phyloP scores from a whole-genome alignment of 1,140 invertebrate genomes.

The Bombus superbus region DNA sequence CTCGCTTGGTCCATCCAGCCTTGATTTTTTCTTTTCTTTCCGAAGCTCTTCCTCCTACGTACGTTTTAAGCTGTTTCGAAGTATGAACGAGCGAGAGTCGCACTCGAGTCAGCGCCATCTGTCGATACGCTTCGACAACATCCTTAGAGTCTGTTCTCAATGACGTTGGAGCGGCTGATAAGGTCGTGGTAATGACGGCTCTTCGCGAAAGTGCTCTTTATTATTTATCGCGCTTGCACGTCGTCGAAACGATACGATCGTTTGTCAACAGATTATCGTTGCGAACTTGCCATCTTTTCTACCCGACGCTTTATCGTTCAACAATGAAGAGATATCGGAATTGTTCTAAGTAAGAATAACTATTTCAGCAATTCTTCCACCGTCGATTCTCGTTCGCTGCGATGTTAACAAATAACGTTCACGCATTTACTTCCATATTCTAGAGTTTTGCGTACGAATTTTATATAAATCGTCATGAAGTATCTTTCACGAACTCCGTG shows the following conservation, averaged over 20 bases:
- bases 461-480: too few relatives aligned
- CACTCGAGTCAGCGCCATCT: slow-evolving; percentile 36
- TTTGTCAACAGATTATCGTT: neutral
- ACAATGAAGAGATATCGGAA: neutral
- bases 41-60: neutral
- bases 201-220: neutral
- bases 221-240: slow-evolving; percentile 24
- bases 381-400: neutral
- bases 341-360: neutral
- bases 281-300: neutral
- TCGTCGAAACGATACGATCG: slow-evolving; percentile 1
- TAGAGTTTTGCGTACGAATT: too few relatives aligned
- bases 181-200: slow-evolving; percentile 19
- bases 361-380: neutral
- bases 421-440: too few relatives aligned
- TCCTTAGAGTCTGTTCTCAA: slow-evolving; percentile 15
- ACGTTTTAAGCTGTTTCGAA: neutral
- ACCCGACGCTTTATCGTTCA: neutral
- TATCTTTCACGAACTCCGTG: too few relatives aligned
- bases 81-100: neutral
- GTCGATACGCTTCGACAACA: slow-evolving; percentile 15
- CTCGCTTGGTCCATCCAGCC: too few relatives aligned
- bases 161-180: slow-evolving; percentile 37
- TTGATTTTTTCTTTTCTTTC: neutral
- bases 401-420: too few relatives aligned